A percentile compares a stretch with the other conserved stretches of the same genome.
These are phyloP conservation scores for Camponotus fellah DNA, from an alignment of 2,888 invertebrate genomes.

Conservation along the genomic window DNA sequence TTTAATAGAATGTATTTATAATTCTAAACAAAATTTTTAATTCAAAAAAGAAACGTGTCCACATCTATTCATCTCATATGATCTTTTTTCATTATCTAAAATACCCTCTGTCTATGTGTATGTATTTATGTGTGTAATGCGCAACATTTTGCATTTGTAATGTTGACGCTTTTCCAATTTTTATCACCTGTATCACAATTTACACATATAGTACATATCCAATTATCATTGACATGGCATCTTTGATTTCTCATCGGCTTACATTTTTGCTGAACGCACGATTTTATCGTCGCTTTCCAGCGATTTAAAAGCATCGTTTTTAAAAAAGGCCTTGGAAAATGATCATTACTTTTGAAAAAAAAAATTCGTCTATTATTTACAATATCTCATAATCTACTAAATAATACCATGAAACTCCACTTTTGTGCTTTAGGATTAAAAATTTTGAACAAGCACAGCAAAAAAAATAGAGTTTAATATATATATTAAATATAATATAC, in stretches of 20 bases:
- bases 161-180: constrained; percentile 34
- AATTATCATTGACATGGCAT: constrained; percentile 23
- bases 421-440: neutral
- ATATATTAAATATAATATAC: neutral
- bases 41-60: neutral
- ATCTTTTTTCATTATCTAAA: neutral
- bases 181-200: constrained; percentile 22
- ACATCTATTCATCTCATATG: neutral
- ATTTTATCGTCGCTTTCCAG: constrained; percentile 11
- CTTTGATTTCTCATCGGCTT: constrained; percentile 41
- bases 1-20: too few relatives aligned
- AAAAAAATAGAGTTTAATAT: constrained; percentile 6
- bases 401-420: neutral
- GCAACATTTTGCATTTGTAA: constrained; percentile 55
- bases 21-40: neutral
- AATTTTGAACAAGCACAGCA: neutral
- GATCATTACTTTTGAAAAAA: constrained; percentile 7
- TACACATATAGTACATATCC: neutral
- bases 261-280: constrained; percentile 37
- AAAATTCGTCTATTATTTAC: neutral
- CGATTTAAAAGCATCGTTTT: constrained; percentile 2
- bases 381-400: constrained; percentile 2
- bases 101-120: constrained; percentile 58
- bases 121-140: constrained; percentile 29
- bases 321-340: constrained; percentile 15